These are phyloP conservation scores for Pachyseris speciosa DNA, from an alignment of 64 coral and sea anemone species.

Conservation along the genomic window DNA sequence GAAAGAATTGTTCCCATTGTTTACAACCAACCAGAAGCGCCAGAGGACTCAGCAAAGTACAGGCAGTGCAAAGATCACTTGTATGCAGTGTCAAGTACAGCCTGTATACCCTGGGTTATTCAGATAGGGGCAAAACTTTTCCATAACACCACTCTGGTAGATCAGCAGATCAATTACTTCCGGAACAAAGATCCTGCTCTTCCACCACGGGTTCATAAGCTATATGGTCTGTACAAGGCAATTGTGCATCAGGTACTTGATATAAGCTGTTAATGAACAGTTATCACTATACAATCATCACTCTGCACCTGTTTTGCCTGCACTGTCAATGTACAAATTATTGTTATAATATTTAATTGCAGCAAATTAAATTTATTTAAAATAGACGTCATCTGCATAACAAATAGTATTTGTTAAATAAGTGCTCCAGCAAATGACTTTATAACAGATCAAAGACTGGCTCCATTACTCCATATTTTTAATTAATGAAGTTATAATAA, in stretches of 20 bases:
- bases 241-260: conserved; percentile 7
- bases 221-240: conserved; percentile 38
- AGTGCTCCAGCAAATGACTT: too few species aligned
- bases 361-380: too few species aligned
- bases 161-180: conserved; percentile 5
- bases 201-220: background rate
- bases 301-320: too few species aligned
- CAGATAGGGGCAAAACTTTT: background rate
- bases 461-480: too few species aligned
- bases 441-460: too few species aligned
- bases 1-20: conserved; percentile 49
- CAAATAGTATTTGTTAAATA: too few species aligned
- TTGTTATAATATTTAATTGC: too few species aligned
- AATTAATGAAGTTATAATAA: too few species aligned
- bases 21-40: conserved; percentile 2
- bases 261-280: background rate
- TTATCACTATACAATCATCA: too few species aligned
- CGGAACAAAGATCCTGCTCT: background rate
- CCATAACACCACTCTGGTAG: conserved; percentile 1
- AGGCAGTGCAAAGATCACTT: background rate
- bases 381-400: too few species aligned
- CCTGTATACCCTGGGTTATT: conserved; percentile 22
- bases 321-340: too few species aligned
- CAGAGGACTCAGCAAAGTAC: conserved; percentile 13
- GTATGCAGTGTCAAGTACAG: background rate